Evolutionary conservation across 2,113 vertebrate genomes (phyloP).

Genomic region (Microcebus murinus): DNA sequence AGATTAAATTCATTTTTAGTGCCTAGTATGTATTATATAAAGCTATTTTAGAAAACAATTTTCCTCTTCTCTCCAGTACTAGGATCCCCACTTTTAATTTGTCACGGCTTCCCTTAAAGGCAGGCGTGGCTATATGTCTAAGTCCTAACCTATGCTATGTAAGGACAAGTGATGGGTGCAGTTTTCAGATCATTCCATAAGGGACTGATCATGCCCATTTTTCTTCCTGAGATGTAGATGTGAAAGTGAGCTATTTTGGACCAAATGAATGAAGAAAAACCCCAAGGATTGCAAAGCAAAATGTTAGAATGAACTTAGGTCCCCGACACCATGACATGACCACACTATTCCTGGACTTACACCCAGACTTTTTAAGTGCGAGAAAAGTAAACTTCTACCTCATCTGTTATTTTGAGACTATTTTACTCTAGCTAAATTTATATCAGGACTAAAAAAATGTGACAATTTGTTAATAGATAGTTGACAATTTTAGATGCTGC

Average conservation of each 20-base stretch:
- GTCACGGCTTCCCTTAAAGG: neutral
- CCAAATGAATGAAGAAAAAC: neutral
- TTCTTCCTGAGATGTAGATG: neutral
- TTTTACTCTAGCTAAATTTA: neutral
- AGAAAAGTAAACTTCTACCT: neutral
- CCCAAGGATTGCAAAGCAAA: neutral
- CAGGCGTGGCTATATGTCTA: neutral
- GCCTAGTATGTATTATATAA: neutral
- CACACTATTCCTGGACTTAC: neutral
- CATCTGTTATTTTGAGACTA: neutral
- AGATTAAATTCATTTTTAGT: neutral
- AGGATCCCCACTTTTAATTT: neutral
- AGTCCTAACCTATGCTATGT: neutral
- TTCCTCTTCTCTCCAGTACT: neutral
- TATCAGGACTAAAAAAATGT: neutral
- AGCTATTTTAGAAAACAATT: neutral
- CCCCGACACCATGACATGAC: neutral
- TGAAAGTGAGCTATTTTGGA: neutral
- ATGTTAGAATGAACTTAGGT: neutral
- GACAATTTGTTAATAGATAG: neutral
- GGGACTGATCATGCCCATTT: neutral
- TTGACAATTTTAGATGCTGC: neutral
- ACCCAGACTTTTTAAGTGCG: neutral
- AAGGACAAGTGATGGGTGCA: accelerated
- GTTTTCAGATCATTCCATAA: neutral